These are phyloP conservation scores for Bubo blakistoni DNA, from an alignment of 2,113 vertebrate genomes.

Conservation along the genomic window DNA sequence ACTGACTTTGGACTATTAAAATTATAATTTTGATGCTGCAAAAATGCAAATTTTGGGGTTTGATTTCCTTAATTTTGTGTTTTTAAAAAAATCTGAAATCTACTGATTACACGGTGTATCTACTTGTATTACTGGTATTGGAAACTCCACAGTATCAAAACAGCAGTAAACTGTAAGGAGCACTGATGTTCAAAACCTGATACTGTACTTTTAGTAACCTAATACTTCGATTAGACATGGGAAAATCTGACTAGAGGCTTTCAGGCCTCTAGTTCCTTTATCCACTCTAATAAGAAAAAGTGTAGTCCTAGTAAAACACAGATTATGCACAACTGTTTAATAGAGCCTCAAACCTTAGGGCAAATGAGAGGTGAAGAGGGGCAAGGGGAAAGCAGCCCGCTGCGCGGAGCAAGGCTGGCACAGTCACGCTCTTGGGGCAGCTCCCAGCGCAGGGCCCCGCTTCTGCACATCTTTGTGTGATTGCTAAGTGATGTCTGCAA, in stretches of 20 bases:
- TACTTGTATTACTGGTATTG: background rate
- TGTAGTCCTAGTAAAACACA: background rate
- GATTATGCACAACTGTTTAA: background rate
- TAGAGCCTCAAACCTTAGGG: background rate
- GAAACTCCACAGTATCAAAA: background rate
- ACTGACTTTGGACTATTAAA: background rate
- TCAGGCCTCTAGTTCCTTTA: background rate
- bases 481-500: background rate
- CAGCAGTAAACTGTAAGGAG: background rate
- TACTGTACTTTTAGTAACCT: background rate
- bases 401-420: fast-evolving
- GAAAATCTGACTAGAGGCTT: background rate
- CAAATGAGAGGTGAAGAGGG: background rate
- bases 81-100: background rate
- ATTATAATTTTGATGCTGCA: background rate
- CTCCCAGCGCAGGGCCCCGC: no score
- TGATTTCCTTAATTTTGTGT: background rate
- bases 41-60: background rate
- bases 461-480: background rate
- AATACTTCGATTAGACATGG: background rate
- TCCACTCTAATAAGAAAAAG: background rate
- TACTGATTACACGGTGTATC: background rate
- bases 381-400: background rate
- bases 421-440: fast-evolving
- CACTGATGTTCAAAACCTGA: background rate